These are phyloP conservation scores for Osmerus mordax DNA, from an alignment of 2,113 vertebrate species.

Conservation along the genomic window DNA sequence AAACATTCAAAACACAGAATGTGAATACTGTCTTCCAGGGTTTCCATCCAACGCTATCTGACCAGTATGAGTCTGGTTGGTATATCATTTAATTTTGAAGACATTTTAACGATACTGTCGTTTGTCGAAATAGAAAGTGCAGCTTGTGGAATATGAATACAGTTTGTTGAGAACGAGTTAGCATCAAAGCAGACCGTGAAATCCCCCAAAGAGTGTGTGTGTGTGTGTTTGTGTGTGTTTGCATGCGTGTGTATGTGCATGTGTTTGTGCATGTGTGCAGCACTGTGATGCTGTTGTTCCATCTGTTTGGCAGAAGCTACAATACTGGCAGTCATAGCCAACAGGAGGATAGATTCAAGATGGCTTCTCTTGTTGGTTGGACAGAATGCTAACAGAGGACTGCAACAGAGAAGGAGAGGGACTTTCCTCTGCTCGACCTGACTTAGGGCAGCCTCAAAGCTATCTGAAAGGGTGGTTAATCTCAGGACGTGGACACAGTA, in stretches of 20 bases:
- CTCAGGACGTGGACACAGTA: constrained; percentile 63
- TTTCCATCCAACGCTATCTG: too few relatives aligned
- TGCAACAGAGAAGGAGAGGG: neutral
- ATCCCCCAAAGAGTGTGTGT: too few relatives aligned
- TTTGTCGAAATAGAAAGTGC: too few relatives aligned
- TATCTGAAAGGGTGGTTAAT: constrained; percentile 69
- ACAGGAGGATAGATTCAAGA: constrained; percentile 64
- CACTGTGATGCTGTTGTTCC: constrained; percentile 66
- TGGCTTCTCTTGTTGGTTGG: constrained; percentile 68
- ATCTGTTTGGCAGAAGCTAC: constrained; percentile 71
- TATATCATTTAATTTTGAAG: too few relatives aligned
- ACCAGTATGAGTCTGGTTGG: too few relatives aligned
- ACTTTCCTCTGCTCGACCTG: constrained; percentile 70
- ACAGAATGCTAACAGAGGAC: constrained; percentile 29
- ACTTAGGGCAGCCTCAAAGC: constrained; percentile 67
- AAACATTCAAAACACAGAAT: too few relatives aligned
- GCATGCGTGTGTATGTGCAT: too few relatives aligned
- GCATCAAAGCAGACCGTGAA: too few relatives aligned
- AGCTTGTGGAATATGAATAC: constrained; percentile 11
- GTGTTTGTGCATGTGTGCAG: constrained; percentile 63
- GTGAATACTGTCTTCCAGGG: too few relatives aligned
- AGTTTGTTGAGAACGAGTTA: too few relatives aligned
- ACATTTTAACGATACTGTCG: too few relatives aligned
- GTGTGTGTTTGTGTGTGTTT: too few relatives aligned
- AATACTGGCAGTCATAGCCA: constrained; percentile 54